phyloP scores from a whole-genome alignment of 2,797 vertebrate genomes.

The Carcharodon carcharias region DNA sequence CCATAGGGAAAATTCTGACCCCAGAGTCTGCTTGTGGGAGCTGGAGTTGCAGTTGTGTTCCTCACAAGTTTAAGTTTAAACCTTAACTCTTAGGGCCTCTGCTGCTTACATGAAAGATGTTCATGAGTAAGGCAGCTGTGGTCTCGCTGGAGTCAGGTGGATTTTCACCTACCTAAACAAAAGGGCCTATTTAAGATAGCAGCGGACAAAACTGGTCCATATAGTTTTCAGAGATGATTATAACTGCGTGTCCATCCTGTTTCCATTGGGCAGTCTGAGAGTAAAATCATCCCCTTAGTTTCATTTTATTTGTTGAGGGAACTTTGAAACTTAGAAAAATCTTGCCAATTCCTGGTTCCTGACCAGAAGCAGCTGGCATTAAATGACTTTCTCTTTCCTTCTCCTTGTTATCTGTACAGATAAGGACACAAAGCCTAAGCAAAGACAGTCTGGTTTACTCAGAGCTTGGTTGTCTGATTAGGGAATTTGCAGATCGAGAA shows the following conservation, averaged over 20 bases:
- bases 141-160: no score
- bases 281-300: not conserved
- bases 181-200: not conserved
- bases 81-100: not conserved
- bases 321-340: not conserved
- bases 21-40: not conserved
- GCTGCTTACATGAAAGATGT: not conserved
- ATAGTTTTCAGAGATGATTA: not conserved
- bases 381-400: not conserved
- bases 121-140: not conserved
- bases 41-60: not conserved
- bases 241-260: not conserved
- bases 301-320: not conserved
- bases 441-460: not conserved
- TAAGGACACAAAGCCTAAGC: not conserved
- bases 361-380: not conserved
- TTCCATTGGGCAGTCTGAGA: not conserved
- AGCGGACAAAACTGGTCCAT: not conserved
- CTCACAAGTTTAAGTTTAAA: not conserved
- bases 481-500: not conserved
- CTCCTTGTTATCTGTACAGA: not conserved
- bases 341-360: not conserved
- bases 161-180: not conserved
- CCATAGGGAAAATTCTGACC: no score
- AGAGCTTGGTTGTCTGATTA: not conserved